Base-by-base conservation (phyloP, 2,113 vertebrate genomes). In the Phrynosoma platyrhinos region DNA sequence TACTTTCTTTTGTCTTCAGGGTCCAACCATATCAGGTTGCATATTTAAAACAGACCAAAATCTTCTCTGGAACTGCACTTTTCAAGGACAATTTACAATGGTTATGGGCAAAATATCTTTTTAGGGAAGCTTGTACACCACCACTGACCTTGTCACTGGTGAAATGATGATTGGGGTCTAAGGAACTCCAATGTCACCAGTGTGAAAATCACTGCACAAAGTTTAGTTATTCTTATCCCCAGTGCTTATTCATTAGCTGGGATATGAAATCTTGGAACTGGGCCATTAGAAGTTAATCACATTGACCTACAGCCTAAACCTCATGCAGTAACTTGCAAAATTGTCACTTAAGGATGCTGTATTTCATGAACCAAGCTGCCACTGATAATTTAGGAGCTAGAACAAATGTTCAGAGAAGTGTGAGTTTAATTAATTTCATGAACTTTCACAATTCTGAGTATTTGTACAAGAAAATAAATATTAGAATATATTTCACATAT, bases 311-410 rank as follows among this genome's bases (percentile, higher is more conserved):
- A 20, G 8, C 18, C 62, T 20, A 52, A 89, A 87, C 53, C 40
- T 89, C 0, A 1, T 72, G 36, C 20, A 58, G 9, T 80, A 83
- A 40, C 62, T 79, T 82, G 13, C 1, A 78, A 90, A 86, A 0
- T 0, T 75, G 9, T 75, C 14, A 14, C 25, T 82, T 80, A 7
- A 0, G 0, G 18, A 86, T 2, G 42, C 4, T 86, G 53, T 64
- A 6, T 89, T 90, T 77, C 12, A 85, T 52, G 55, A 85, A 87
- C 52, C 52, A 72, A 40, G 85, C 90, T 92, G 4, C 76, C n/a
- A 1, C 32, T 47, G 6, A 58, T 91, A 72, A 79, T 85, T 84
- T 90, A 87, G 81, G 52, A 87, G 78, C 68, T 74, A 78, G 52
- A 74, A 81, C 68, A 87, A 80, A 72, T 87, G 80, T 72, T 81